Evolutionary conservation across 2,888 invertebrate genomes (phyloP), one percentile per base, ranked within the genome.

Genomic region (Chrysolina oricalcia): DNA sequence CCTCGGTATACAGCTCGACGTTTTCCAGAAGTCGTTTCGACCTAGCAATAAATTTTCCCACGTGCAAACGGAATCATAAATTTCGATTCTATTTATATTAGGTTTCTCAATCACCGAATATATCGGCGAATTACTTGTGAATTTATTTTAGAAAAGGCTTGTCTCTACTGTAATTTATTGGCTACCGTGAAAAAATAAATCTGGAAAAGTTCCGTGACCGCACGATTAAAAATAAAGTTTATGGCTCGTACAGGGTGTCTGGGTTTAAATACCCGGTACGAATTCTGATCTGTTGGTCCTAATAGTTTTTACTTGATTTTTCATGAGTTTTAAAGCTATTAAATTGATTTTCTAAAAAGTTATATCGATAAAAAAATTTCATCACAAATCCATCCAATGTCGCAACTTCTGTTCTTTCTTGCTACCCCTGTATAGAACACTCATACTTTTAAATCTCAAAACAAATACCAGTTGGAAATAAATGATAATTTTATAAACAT

Each of bases 101-200:
- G 59, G 56, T 59, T 59, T 59, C 35, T 59, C 59, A 59, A 59
- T 59, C 59, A 59, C 27, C 59, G 59, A 59, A 59, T 59, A 17
- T 50, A 59, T 59, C 35, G 59, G 59, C 59, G 35, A 59, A 59
- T 59, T 59, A 59, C 27, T 27, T 27, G 27, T 35, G 59, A 59
- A 59, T 59, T 59, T 27, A 59, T 59, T 59, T 59, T 59, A 6
- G 59, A 53, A 59, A 35, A n/a, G 23, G 23, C 35, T 59, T 59
- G 59, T 59, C 35, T 9, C 15, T 59, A 27, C 35, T 27, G 35
- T 59, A 27, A 27, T 59, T n/a, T 59, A 59, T 59, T 6, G 27
- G 23, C 15, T 23, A 27, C 9, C 27, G 35, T 2, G 59, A 59
- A 59, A 59, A 59, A 59, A 59, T 27, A 59, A 23, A 59, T 59